Conservation (phyloP, 2,113 vertebrate genomes). For the Brienomyrus brachyistius region DNA sequence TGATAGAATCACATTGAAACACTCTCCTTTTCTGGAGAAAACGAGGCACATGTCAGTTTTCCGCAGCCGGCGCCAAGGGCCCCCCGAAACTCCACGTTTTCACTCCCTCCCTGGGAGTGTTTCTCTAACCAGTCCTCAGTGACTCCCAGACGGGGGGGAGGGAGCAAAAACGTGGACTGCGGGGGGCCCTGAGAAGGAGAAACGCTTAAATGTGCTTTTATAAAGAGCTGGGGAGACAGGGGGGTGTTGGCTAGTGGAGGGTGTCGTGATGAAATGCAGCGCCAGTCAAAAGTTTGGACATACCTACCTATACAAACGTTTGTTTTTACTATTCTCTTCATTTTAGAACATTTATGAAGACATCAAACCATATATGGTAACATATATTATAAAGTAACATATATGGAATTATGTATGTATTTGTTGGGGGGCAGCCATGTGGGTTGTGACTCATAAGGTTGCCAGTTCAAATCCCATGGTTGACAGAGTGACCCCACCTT, state of each 20-base stretch:
- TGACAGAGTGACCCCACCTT: neutral
- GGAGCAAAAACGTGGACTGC: neutral
- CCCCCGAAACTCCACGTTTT: neutral
- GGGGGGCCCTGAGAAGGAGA: neutral
- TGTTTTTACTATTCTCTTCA: neutral
- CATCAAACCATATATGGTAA: neutral
- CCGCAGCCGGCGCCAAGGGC: neutral
- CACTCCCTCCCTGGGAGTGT: neutral
- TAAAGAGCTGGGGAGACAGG: neutral
- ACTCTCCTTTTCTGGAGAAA: neutral
- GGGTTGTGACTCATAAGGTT: neutral
- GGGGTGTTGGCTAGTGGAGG: neutral
- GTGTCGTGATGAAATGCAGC: neutral
- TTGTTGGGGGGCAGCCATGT: neutral
- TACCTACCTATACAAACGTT: neutral
- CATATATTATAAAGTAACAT: neutral
- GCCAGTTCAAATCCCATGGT: neutral
- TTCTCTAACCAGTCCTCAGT: neutral
- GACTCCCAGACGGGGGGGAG: too few relatives aligned
- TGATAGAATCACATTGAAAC: neutral
- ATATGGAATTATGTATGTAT: neutral
- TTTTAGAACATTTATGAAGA: neutral
- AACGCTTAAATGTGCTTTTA: neutral
- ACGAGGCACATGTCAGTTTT: neutral
- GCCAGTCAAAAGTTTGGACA: neutral